Evolutionary conservation across 2,797 vertebrate species (phyloP).

Genomic region (Tokudaia tokunoshimensis): DNA sequence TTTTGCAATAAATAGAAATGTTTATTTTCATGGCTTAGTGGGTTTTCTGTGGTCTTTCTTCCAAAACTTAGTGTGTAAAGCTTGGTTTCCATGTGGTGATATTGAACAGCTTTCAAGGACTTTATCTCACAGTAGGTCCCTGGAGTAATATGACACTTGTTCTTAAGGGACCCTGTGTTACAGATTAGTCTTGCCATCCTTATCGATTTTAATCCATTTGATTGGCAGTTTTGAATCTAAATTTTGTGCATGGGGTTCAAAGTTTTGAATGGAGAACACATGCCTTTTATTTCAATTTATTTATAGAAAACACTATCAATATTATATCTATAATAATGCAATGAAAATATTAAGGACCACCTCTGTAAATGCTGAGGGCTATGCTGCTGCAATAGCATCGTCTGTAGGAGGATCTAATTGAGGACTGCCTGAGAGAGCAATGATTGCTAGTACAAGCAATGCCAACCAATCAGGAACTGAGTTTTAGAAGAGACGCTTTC

Average conservation of each 20-base stretch:
- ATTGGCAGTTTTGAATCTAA: background rate
- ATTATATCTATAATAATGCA: background rate
- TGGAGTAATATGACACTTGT: background rate
- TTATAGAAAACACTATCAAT: background rate
- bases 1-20: background rate
- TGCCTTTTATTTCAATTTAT: background rate
- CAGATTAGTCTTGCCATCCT: background rate
- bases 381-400: no score
- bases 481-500: no score
- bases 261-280: background rate
- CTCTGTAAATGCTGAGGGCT: no score
- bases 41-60: background rate
- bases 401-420: no score
- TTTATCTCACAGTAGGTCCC: background rate
- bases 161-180: background rate
- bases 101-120: background rate
- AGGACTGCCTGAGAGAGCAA: no score
- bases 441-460: no score
- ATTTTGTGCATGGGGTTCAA: conserved; percentile 20
- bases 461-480: no score
- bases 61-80: background rate
- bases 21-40: background rate
- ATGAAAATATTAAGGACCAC: background rate
- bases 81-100: background rate
- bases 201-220: background rate